Percentiles rank a stretch among this genome's conserved stretches.
These are phyloP conservation scores for Tenualosa ilisha DNA, from an alignment of 2,797 vertebrate genomes.

Conservation along the genomic window DNA sequence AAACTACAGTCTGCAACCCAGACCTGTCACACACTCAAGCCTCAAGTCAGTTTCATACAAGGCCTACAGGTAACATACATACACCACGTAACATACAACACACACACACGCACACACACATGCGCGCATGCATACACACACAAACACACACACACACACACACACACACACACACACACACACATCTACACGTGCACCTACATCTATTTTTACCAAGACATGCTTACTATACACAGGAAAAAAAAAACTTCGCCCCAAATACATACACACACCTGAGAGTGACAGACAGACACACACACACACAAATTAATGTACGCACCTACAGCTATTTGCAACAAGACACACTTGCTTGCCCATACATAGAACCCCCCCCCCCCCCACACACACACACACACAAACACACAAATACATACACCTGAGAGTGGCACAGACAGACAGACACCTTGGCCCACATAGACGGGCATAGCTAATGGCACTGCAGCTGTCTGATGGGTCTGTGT, in stretches of 20 bases:
- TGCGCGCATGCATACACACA: not conserved
- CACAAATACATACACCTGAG: conserved; percentile 2
- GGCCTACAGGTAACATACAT: not conserved
- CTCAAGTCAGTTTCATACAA: not conserved
- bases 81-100: not conserved
- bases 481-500: not conserved
- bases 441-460: not conserved
- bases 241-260: too few relatives aligned
- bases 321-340: too few relatives aligned
- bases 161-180: not conserved
- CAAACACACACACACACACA: conserved; percentile 2
- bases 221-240: not conserved
- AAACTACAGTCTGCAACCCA: not conserved
- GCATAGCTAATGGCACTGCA: not conserved
- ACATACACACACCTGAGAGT: too few relatives aligned
- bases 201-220: not conserved
- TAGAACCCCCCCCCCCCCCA: not conserved
- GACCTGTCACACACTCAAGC: not conserved
- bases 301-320: not conserved
- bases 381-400: conserved; percentile 32
- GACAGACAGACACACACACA: not conserved
- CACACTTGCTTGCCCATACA: too few relatives aligned
- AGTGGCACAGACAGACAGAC: not conserved
- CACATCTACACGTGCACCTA: not conserved
- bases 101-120: not conserved